Conservation (phyloP, 2,113 vertebrate genomes). For the Saccopteryx bilineata region DNA sequence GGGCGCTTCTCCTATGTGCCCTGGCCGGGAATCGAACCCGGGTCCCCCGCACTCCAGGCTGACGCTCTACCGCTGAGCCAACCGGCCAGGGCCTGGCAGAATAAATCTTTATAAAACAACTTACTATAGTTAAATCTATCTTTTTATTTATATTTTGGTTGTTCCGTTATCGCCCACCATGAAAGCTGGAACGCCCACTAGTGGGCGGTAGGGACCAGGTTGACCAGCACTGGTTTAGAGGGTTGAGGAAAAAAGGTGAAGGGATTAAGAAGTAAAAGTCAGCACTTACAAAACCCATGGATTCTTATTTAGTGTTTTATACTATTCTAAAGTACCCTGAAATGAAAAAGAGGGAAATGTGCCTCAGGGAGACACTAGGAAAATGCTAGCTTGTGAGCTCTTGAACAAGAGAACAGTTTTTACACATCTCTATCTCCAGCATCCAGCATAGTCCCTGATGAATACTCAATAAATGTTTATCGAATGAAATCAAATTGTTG, state of each 20-base stretch:
- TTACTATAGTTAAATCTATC: too few relatives aligned
- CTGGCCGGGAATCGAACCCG: too few relatives aligned
- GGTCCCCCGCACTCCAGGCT: too few relatives aligned
- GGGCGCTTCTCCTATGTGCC: too few relatives aligned
- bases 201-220: too few relatives aligned
- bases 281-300: not conserved
- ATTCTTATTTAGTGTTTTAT: constrained; percentile 32
- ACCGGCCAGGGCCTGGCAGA: too few relatives aligned
- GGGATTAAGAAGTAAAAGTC: not conserved
- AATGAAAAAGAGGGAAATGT: constrained; percentile 34
- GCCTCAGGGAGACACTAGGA: not conserved
- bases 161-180: too few relatives aligned
- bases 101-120: too few relatives aligned
- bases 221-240: too few relatives aligned
- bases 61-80: too few relatives aligned
- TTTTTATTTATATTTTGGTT: too few relatives aligned
- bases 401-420: not conserved
- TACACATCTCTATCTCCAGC: constrained; percentile 5
- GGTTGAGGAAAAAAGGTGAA: not conserved
- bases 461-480: constrained; percentile 18
- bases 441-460: not conserved
- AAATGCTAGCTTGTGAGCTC: constrained; percentile 32
- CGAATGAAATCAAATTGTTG: not conserved
- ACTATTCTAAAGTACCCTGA: constrained; percentile 29
- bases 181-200: too few relatives aligned